Evolutionary conservation across 2,888 invertebrate species (phyloP), one percentile per base, ranked within the genome.

Genomic region (Drosophila nigricruria): DNA sequence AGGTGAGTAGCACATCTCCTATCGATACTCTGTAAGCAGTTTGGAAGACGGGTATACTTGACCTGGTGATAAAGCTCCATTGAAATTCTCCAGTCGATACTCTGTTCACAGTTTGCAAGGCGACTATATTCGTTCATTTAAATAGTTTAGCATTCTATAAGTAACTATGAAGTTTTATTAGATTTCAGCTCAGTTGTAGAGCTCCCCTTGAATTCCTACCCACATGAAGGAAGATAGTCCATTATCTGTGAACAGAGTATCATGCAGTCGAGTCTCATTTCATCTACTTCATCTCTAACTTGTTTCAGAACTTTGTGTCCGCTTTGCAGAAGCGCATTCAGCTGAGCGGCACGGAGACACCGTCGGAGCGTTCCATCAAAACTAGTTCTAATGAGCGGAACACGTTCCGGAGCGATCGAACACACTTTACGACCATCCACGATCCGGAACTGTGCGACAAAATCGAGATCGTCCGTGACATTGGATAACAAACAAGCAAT

Each of bases 241-340:
- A 14, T 14, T 8, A 45, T 2, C 70, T 92, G 18, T 38, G 25
- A 18, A 38, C 25, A 38, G 53, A 18, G 36, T 36, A 53, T 36
- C 23, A 12, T n/a, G n/a, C 36, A 54, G 40, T 42, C 16, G 30
- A 20, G n/a, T 18, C 25, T 6, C 6, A 3, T 20, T 25, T 3
- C 0, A 16, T 18, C 6, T 6, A 36, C 6, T 32, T 12, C 20
- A 32, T 2, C 32, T 4, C 25, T 25, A 25, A 38, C 20, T 30
- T 32, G 16, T 56, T 93, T 23, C 93, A 96, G 96, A 96, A 96
- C 88, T 96, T 96, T 92, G 96, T 97, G 49, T 96, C 96, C 91
- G 96, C 96, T 40, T 92, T 96, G 70, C 96, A 96, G 92, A 95
- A 96, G 92, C 96, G 96, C 90, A 95, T 96, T 5, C 95, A 95